Evolutionary conservation across 64 coral and sea anemone species (phyloP).

Genomic region (Astreopora myriophthalma): DNA sequence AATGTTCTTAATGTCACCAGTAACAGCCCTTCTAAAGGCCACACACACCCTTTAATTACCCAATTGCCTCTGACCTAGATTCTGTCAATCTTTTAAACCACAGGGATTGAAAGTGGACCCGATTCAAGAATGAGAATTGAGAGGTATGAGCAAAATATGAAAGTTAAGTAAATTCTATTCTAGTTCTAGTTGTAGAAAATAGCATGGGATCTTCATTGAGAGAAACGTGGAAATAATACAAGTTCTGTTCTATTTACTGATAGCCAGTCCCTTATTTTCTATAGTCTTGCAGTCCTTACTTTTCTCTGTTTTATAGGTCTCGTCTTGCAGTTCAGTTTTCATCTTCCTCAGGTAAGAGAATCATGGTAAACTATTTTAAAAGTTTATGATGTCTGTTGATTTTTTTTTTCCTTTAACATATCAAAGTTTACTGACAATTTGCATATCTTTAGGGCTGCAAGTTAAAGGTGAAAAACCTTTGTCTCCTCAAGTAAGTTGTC

Average conservation of each 20-base stretch:
- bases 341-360: conserved; percentile 18
- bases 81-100: neutral
- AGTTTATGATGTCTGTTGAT: no score
- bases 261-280: no score
- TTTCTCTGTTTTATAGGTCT: neutral
- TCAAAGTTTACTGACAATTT: neutral
- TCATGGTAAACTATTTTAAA: neutral
- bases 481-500: conserved; percentile 1
- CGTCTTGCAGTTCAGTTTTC: conserved; percentile 21
- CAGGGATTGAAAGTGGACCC: conserved; percentile 16
- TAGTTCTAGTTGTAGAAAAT: no score
- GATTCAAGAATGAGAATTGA: neutral
- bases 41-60: no score
- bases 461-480: conserved; percentile 5
- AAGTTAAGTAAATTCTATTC: neutral
- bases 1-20: no score
- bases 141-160: neutral
- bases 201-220: no score
- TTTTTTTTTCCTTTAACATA: no score
- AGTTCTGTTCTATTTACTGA: neutral
- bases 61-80: no score
- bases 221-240: no score
- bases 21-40: no score
- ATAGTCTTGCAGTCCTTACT: neutral
- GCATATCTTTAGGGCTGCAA: neutral